Evolutionary conservation across 2,113 vertebrate species (phyloP), one percentile per base, ranked within the genome.

Genomic region (Burhinus bistriatus): DNA sequence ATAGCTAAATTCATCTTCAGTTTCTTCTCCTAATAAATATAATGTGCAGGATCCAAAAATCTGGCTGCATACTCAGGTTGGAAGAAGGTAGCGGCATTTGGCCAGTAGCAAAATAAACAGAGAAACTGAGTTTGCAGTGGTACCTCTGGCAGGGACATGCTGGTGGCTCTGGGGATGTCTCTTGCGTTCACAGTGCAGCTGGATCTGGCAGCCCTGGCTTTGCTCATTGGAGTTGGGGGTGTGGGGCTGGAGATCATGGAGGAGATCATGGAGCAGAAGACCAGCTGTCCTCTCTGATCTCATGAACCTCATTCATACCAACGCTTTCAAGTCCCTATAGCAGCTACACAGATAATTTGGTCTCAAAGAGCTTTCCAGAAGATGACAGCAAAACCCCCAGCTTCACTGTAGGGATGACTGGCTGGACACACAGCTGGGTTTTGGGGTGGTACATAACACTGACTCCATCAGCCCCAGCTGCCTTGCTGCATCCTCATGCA

Each of bases 131-230:
- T 86, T 82, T 85, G 22, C 36, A n/a, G 30, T 6, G 16, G 5
- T 58, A 51, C 25, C 54, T 77, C 80, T 66, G 59, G 4, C 2
- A 8, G 44, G n/a, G 29, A 45, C 1, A 0, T 34, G 11, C 12
- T 59, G 40, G 17, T 54, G 38, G 38, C 36, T 79, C 42, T 0
- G 0, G 54, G 54, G 55, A 36, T 55, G 27, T 47, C 66, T 76
- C 57, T 42, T 83, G n/a, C 17, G 32, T 62, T 66, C 61, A 34
- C 20, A 38, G 17, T 25, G 8, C 51, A 62, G 59, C 30, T 44
- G 17, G 29, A 75, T 77, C n/a, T 57, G 36, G 7, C 15, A 71
- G 15, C 9, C 15, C 6, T 9, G 15, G 6, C 58, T 89, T 84
- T 66, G 21, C 36, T 82, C 26, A 11, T 2, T 66, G 59, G 36